phyloP scores from a whole-genome alignment of 2,797 vertebrate genomes.

The Meda fulgida region DNA sequence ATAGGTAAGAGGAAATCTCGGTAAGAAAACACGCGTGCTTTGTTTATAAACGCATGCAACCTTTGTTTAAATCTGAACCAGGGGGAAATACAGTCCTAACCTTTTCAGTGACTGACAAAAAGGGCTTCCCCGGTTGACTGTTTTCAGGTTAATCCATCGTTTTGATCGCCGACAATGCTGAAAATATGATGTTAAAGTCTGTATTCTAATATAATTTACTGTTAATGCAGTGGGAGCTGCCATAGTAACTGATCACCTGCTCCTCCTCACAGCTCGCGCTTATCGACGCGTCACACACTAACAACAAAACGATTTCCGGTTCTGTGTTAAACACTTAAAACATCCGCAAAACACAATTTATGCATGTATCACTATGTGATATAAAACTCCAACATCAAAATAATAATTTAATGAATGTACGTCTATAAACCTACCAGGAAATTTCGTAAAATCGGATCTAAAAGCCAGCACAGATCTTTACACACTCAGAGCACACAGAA shows the following conservation, averaged over 20 bases:
- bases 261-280: not conserved
- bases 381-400: not conserved
- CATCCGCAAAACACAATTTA: not conserved
- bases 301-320: constrained; percentile 23
- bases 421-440: not conserved
- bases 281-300: not conserved
- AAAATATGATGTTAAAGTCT: constrained; percentile 34
- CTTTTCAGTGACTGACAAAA: constrained; percentile 32
- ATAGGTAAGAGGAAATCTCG: too few relatives aligned
- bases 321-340: not conserved
- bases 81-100: constrained; percentile 21
- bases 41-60: not conserved
- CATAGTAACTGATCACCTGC: constrained; percentile 33
- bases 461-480: not conserved
- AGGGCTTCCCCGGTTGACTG: constrained; percentile 19
- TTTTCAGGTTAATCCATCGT: constrained; percentile 39
- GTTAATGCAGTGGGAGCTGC: constrained; percentile 19
- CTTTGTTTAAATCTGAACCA: constrained; percentile 33
- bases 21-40: not conserved
- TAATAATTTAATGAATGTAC: not conserved
- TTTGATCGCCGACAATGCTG: constrained; percentile 35
- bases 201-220: constrained; percentile 13
- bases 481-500: not conserved
- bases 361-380: not conserved
- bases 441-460: not conserved